Conservation (phyloP, 2,113 vertebrate species). For the Piprites chloris region DNA sequence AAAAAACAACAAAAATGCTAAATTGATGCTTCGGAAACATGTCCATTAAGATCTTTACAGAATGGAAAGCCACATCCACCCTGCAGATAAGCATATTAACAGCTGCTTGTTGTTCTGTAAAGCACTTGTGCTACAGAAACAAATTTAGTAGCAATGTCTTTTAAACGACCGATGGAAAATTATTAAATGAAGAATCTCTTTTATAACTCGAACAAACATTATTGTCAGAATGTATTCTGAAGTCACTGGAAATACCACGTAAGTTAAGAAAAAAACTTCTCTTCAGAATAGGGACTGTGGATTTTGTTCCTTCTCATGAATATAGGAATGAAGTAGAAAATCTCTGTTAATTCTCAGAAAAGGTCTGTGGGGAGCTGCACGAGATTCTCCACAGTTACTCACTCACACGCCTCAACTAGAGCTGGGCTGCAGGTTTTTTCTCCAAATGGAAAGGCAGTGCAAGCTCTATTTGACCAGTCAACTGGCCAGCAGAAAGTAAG, state of each 20-base stretch:
- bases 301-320: not conserved
- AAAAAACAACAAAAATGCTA: not conserved
- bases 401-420: not conserved
- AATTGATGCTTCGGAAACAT: conserved; percentile 6
- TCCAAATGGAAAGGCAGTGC: not conserved
- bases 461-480: not conserved
- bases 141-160: conserved; percentile 54
- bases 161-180: conserved; percentile 53
- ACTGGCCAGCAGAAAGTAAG: not conserved
- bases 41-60: conserved; percentile 9
- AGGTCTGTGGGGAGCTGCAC: not conserved
- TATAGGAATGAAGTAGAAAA: not conserved
- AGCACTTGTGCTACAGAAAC: conserved; percentile 51
- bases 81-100: conserved; percentile 1
- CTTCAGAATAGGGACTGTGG: not conserved
- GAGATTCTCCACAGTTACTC: not conserved
- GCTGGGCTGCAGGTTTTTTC: not conserved
- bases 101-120: conserved; percentile 47
- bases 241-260: conserved; percentile 58
- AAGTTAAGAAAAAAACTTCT: conserved; percentile 7
- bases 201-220: conserved; percentile 47
- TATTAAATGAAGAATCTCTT: conserved; percentile 52
- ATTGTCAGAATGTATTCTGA: conserved; percentile 41
- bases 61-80: conserved; percentile 19
- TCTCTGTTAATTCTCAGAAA: not conserved